Evolutionary conservation across 2,113 vertebrate species (phyloP).

Genomic region (Ploceus nigricollis): DNA sequence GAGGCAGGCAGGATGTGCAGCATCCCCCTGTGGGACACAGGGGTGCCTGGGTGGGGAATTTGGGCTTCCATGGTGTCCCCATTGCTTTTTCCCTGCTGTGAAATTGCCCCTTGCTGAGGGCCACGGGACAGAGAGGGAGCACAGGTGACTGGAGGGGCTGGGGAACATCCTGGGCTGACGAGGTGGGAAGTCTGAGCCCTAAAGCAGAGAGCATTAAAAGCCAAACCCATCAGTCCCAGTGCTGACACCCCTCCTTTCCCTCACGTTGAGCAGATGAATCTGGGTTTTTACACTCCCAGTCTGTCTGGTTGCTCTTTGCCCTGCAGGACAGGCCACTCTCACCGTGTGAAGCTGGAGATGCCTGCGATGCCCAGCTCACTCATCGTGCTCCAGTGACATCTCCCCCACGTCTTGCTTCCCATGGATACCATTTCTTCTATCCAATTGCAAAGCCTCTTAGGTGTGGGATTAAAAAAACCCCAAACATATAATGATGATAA

Average conservation of each 20-base stretch:
- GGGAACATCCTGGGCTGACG: accelerated
- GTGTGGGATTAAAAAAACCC: not conserved
- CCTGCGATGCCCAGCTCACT: not conserved
- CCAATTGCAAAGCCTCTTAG: not conserved
- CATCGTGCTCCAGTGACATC: not conserved
- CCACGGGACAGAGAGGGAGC: accelerated
- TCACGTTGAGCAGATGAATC: not conserved
- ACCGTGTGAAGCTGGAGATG: not conserved
- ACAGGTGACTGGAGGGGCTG: not conserved
- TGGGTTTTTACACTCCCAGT: not conserved
- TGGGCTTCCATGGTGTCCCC: not conserved
- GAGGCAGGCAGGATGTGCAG: not conserved
- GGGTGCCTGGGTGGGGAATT: not conserved
- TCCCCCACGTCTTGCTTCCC: not conserved
- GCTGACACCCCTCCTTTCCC: not conserved
- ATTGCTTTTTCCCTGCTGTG: accelerated
- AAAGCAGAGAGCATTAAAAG: not conserved
- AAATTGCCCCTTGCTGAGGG: not conserved
- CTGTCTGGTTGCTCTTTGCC: not conserved
- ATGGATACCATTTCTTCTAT: not conserved
- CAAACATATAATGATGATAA: not conserved
- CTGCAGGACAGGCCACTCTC: accelerated
- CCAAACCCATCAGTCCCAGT: not conserved
- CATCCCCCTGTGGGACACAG: not conserved
- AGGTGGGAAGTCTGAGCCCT: not conserved